Evolutionary conservation across 2,888 invertebrate species (phyloP), one percentile per base, ranked within the genome.

Genomic region (Apotomis capreana): DNA sequence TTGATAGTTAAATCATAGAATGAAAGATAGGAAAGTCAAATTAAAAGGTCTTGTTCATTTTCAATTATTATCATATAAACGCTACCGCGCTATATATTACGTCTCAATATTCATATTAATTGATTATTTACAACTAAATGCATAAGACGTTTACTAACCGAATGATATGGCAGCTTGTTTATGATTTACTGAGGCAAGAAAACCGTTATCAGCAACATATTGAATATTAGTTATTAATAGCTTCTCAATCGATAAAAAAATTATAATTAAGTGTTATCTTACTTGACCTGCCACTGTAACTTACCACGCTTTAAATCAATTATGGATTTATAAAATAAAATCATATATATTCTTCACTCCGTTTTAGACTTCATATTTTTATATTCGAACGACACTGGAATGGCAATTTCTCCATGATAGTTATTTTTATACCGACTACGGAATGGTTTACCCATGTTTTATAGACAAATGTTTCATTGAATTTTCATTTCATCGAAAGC

Each of bases 171-270:
- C 60, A 46, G 44, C 64, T 3, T 67, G 61, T 71, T 67, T 61
- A 67, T 67, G 26, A 64, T 71, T 57, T 46, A 64, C 58, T 64
- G 51, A 13, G 12, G 49, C 67, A 61, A 61, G 70, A 44, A 52
- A 65, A 37, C 49, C 62, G 57, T 58, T 67, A 71, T 71, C 70
- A 40, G n/a, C 10, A 55, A 15, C 55, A 67, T 37, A 65, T 60
- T 65, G 46, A 61, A 65, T 70, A 70, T 65, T 65, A 49, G 12
- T 65, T 70, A 67, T 70, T 65, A 70, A 67, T 71, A 60, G 67
- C 67, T 61, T 61, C 61, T 51, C 26, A 51, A 65, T 61, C 60
- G 55, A 55, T 51, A 57, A 67, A 70, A 70, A 71, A 67, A 57
- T 67, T 26, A 71, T 61, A 57, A 61, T 67, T 37, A 12, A 37